Conservation (phyloP, 2,888 invertebrate genomes). For the Tenodera sinensis region DNA sequence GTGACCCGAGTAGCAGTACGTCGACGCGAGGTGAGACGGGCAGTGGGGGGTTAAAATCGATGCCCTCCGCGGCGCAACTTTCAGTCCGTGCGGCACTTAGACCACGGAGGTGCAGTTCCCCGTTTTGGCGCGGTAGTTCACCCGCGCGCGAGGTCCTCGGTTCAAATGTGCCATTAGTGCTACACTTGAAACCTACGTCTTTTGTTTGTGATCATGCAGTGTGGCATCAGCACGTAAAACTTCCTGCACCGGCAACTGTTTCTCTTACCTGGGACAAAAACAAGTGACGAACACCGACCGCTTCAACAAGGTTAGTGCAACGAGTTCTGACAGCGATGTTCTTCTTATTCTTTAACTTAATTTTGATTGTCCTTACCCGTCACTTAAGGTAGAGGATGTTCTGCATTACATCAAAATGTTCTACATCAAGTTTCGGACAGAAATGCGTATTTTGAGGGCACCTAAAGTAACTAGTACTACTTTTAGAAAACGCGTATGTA, state of each 20-base stretch:
- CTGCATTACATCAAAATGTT: too few species aligned
- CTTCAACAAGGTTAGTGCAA: neutral
- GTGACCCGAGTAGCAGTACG: neutral
- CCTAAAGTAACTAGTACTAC: too few species aligned
- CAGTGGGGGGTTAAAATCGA: neutral
- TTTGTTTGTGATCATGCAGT: too few species aligned
- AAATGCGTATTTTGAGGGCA: too few species aligned
- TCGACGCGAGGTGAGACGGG: neutral
- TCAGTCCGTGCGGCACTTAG: neutral
- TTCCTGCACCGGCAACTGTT: neutral
- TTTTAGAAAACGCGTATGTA: too few species aligned
- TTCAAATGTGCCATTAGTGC: neutral
- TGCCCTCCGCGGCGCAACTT: neutral
- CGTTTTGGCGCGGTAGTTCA: neutral
- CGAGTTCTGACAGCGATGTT: too few species aligned
- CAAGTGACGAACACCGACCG: neutral
- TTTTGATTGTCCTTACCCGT: too few species aligned
- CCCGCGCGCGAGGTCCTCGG: neutral
- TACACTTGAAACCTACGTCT: too few species aligned
- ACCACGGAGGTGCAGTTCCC: neutral
- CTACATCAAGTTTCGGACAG: too few species aligned
- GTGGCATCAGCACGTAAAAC: neutral
- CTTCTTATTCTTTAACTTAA: too few species aligned
- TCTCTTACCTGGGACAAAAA: neutral
- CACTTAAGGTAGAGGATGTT: too few species aligned